These are phyloP conservation scores for Sisyra terminalis DNA, from an alignment of 2,888 invertebrate genomes.

Conservation along the genomic window DNA sequence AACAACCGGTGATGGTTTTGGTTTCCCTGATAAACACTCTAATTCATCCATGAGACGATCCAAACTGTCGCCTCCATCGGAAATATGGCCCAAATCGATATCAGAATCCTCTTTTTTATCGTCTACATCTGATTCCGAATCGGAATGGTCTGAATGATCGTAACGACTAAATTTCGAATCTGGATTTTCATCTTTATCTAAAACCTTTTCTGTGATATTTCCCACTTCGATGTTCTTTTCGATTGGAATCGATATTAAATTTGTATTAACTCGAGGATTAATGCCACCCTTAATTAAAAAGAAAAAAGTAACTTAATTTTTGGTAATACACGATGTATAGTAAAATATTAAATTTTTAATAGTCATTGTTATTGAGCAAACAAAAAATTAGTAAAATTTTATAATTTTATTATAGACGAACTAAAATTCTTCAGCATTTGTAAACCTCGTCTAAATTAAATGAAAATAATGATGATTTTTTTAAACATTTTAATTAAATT, in stretches of 20 bases:
- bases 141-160: slow-evolving; percentile 8
- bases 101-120: background rate
- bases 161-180: slow-evolving; percentile 9
- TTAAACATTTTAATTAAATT: no score
- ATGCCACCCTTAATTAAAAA: background rate
- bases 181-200: background rate
- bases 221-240: background rate
- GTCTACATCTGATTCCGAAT: slow-evolving; percentile 4
- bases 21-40: slow-evolving; percentile 3
- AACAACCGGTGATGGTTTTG: background rate
- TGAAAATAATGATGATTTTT: no score
- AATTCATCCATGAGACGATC: slow-evolving; percentile 8
- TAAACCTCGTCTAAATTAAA: no score
- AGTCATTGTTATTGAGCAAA: no score
- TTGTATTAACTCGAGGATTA: slow-evolving; percentile 8
- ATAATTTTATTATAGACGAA: no score
- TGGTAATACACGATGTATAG: no score
- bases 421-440: no score
- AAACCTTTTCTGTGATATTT: background rate
- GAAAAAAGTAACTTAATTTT: background rate
- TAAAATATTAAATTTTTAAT: no score
- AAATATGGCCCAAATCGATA: slow-evolving; percentile 1
- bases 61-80: slow-evolving; percentile 6
- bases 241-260: slow-evolving; percentile 8
- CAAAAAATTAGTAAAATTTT: no score